Evolutionary conservation across 1,140 invertebrate genomes (phyloP), one percentile per base, ranked within the genome.

Genomic region (Platyura marginata): DNA sequence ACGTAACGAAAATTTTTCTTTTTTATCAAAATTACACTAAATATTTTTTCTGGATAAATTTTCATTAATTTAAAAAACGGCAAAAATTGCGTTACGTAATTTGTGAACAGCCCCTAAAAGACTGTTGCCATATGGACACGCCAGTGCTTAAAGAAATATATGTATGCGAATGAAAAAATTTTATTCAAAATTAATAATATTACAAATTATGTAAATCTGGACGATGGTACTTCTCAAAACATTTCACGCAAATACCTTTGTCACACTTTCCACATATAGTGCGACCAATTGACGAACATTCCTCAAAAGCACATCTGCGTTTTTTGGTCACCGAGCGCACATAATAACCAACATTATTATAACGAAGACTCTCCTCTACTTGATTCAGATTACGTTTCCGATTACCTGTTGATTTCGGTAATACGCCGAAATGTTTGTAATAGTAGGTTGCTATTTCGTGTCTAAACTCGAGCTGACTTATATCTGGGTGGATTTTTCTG

Each of bases 221-320:
- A 32, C 21, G 32, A 38, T 46, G 36, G 21, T 44, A 44, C 20
- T 9, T 32, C 18, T 19, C 23, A 39, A 40, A 40, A 34, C 42
- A 47, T 16, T 44, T 40, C 18, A 47, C 43, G 13, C 46, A 47
- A 37, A 47, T 29, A 18, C 42, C 46, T 35, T 44, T 9, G 21
- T 47, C 22, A 44, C 46, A 47, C 44, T 47, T 44, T 29, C 4
- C 8, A 36, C 43, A 44, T 23, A 40, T 33, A 25, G 36, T 41
- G 5, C 46, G 19, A 38, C 20, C 33, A 32, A 19, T 37, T 15
- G 38, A 39, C 25, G 10, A 41, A 40, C 46, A 44, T 21, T 32
- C 18, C 36, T 44, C 46, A 22, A 4, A n/a, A 18, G 46, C 42
- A 41, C 46, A 41, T 9, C 38, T 19, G 15, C 32, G 43, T 35